These are phyloP conservation scores for Buteo buteo DNA, from an alignment of 2,113 vertebrate genomes.

Conservation along the genomic window DNA sequence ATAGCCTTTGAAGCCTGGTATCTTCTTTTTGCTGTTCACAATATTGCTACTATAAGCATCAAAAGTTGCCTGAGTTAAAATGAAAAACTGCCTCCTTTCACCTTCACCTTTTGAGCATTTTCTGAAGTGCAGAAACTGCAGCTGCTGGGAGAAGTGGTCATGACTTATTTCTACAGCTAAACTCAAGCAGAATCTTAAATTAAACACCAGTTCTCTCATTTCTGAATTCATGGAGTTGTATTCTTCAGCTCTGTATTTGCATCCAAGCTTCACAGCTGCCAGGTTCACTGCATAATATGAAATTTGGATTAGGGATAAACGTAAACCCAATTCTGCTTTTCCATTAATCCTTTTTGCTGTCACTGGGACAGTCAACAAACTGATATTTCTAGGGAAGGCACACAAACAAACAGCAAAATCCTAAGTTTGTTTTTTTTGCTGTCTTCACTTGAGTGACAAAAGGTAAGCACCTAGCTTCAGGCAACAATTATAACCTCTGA, in stretches of 20 bases:
- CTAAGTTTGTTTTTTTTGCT: not conserved
- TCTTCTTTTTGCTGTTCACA: not conserved
- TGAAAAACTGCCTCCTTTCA: not conserved
- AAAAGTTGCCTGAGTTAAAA: not conserved
- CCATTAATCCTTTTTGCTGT: constrained; percentile 17
- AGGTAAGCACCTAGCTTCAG: not conserved
- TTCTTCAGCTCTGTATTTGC: constrained; percentile 7
- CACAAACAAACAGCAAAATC: not conserved
- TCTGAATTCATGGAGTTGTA: not conserved
- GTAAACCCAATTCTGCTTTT: constrained; percentile 12
- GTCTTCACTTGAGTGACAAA: not conserved
- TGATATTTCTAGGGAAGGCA: not conserved
- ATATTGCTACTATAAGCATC: not conserved
- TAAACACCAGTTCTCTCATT: not conserved
- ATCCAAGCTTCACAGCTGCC: constrained; percentile 12
- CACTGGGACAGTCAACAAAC: not conserved
- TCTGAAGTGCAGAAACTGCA: not conserved
- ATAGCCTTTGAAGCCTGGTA: not conserved
- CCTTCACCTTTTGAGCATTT: not conserved
- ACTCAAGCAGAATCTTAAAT: constrained; percentile 1
- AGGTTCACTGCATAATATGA: not conserved
- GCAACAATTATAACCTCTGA: not conserved
- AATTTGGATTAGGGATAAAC: constrained; percentile 43
- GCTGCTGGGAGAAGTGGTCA: not conserved
- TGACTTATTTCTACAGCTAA: not conserved